Evolutionary conservation across 1,140 invertebrate genomes (phyloP).

Genomic region (Paracyclopina nana): DNA sequence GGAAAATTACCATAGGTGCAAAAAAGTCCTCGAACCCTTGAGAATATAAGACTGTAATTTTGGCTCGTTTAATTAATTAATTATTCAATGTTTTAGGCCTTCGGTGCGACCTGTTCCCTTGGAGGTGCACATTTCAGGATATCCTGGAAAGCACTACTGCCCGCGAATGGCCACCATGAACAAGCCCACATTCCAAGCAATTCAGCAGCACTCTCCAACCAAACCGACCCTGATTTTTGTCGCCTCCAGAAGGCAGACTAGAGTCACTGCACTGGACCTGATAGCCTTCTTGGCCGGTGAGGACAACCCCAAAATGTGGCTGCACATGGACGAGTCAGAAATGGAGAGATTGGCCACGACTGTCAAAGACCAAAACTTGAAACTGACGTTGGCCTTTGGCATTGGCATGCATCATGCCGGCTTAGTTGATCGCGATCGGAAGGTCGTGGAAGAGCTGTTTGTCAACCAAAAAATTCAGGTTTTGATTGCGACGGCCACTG

Average conservation of each 20-base stretch:
- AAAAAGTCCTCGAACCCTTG: no score
- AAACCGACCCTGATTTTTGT: slow-evolving; percentile 90
- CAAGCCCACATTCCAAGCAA: slow-evolving; percentile 90
- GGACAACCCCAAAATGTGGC: slow-evolving; percentile 81
- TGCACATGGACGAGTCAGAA: slow-evolving; percentile 55
- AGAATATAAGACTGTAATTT: no score
- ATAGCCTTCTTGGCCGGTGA: slow-evolving; percentile 81
- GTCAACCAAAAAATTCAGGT: slow-evolving; percentile 94
- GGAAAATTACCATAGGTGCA: no score
- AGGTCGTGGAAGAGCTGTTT: slow-evolving; percentile 82
- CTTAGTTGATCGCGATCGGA: slow-evolving; percentile 71
- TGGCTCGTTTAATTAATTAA: no score
- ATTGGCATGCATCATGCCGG: slow-evolving; percentile 97
- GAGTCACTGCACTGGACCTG: slow-evolving; percentile 85
- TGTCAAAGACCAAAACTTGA: slow-evolving; percentile 71
- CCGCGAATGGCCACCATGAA: slow-evolving; percentile 99
- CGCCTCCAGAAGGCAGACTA: slow-evolving; percentile 87
- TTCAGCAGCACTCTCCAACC: slow-evolving; percentile 67
- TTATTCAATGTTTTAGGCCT: no score
- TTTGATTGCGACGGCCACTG: slow-evolving; percentile 85
- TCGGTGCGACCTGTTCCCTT: slow-evolving; percentile 91
- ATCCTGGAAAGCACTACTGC: slow-evolving; percentile 92
- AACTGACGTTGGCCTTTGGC: slow-evolving; percentile 83
- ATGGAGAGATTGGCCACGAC: slow-evolving; percentile 23
- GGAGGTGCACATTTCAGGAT: slow-evolving; percentile 82